Evolutionary conservation across 2,888 invertebrate genomes (phyloP).

Genomic region (Plemyria rubiginata): DNA sequence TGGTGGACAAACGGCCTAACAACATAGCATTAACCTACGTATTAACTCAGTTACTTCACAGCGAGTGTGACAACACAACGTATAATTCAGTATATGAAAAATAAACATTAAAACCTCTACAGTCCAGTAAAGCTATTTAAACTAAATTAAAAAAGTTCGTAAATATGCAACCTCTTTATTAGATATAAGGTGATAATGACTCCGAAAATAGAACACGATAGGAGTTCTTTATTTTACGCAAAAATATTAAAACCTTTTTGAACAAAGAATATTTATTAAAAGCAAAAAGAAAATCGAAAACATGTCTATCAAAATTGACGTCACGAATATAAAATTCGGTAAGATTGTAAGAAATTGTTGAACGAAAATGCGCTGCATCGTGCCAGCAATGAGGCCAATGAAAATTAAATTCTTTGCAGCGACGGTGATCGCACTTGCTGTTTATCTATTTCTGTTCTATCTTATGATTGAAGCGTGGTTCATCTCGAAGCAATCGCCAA

Average conservation of each 20-base stretch:
- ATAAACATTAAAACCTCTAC: background rate
- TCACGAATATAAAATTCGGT: constrained; percentile 7
- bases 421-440: constrained; percentile 7
- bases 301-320: constrained; percentile 14
- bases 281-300: constrained; percentile 6
- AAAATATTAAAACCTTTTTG: constrained; percentile 13
- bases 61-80: background rate
- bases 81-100: no score
- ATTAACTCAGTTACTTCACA: constrained; percentile 13
- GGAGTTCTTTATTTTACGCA: constrained; percentile 1
- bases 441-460: constrained; percentile 30
- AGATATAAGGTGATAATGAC: background rate
- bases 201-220: constrained; percentile 4
- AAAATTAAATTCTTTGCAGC: constrained; percentile 18
- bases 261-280: constrained; percentile 5
- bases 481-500: background rate
- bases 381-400: constrained; percentile 17
- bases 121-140: background rate
- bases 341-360: constrained; percentile 5
- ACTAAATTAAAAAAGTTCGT: no score
- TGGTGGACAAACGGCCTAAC: no score
- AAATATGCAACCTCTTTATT: background rate
- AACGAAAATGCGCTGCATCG: constrained; percentile 21
- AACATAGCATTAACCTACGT: no score
- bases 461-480: constrained; percentile 25